These are phyloP conservation scores for Lonchura striata DNA, from an alignment of 2,113 vertebrate genomes.

Conservation along the genomic window DNA sequence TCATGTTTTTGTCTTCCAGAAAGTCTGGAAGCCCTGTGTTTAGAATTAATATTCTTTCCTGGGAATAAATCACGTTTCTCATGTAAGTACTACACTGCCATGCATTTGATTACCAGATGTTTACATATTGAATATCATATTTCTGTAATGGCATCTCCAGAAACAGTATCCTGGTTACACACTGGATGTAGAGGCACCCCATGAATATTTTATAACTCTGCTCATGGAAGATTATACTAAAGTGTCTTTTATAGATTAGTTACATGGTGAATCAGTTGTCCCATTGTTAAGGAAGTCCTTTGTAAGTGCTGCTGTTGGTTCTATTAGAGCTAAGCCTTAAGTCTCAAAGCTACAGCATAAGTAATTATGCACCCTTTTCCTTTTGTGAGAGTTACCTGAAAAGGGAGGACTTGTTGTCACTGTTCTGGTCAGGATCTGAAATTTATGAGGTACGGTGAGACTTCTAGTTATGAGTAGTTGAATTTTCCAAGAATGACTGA, in stretches of 20 bases:
- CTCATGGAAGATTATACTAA: neutral
- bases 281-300: neutral
- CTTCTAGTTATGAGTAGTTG: neutral
- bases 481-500: neutral
- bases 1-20: slow-evolving; percentile 50
- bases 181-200: neutral
- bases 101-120: slow-evolving; percentile 61
- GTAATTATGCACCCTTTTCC: neutral
- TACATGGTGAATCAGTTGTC: neutral
- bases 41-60: slow-evolving; percentile 56
- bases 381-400: neutral
- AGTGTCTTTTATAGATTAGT: neutral
- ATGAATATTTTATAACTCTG: slow-evolving; percentile 54
- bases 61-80: slow-evolving; percentile 58
- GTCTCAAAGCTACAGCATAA: neutral
- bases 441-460: neutral
- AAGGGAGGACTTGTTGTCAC: neutral
- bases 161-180: slow-evolving; percentile 21
- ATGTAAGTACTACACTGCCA: slow-evolving; percentile 32
- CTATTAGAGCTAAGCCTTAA: neutral
- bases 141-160: slow-evolving; percentile 22
- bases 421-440: neutral
- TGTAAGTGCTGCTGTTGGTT: neutral
- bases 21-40: slow-evolving; percentile 35
- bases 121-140: slow-evolving; percentile 48